Evolutionary conservation across 2,888 invertebrate species (phyloP), one percentile per base, ranked within the genome.

Genomic region (Sesia apiformis): DNA sequence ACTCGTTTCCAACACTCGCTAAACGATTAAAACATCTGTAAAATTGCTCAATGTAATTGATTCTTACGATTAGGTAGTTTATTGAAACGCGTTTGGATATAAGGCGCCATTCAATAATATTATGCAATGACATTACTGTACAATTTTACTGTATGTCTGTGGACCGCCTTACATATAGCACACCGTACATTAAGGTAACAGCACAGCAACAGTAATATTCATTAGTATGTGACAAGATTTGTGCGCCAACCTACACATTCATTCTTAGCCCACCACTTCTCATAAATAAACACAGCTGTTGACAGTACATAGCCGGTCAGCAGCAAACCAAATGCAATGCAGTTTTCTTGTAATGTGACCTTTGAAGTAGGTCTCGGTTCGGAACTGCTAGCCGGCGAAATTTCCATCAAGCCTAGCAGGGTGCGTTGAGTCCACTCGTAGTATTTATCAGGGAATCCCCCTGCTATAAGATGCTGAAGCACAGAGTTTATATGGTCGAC

Each of bases 391-490:
- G 55, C 57, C 0, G 59, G 51, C 6, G 58, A 54, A 0, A 40
- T 5, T 7, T 61, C 59, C 1, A 64, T 55, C 3, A 74, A 55
- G 3, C 61, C 58, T 3, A 74, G 62, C 4, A 74, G 62, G 4
- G 70, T 64, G 40, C 63, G 59, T 3, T 64, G 61, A 0, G 80
- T 77, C 80, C 76, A 78, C 3, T 56, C 61, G 60, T 80, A 74
- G 63, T 81, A 81, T 49, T 58, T 64, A 0, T 57, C 40, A 0
- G 80, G 74, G 1, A 81, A 57, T 0, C 81, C 81, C 0, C 78
- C 69, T 64, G 78, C 75, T 4, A 66, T 55, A 0, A 79, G 53
- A 0, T 66, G 71, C 58, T 69, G 66, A 57, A 76, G 64, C 52
- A 75, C 65, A 3, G 53, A 3, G 43, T 60, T 59, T 3, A 80